Base-by-base conservation (phyloP, 2,113 vertebrate genomes). In the Tenebrosternarchus preto region DNA sequence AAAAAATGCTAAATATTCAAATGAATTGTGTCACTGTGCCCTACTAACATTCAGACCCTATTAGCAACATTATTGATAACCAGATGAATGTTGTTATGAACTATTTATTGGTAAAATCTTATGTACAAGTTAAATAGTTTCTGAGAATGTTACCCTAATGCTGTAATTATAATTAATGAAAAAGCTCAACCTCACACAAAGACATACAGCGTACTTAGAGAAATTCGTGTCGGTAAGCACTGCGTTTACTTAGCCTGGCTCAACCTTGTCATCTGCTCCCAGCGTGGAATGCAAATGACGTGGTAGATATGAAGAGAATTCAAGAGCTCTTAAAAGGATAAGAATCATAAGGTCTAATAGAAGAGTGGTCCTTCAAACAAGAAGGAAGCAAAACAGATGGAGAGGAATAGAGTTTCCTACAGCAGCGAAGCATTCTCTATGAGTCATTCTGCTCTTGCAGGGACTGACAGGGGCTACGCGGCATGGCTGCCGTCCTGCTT, bases 261-360 rank as follows among this genome's bases (percentile, higher is more conserved):
- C 33, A 22, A 4, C 50, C 76, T 43, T 31, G 27, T 59, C 31
- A 57, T 27, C 16, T 6, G 22, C 39, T 55, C 31, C 24, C 31
- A 25, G 5, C 67, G 31, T 55, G 27, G 22, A 78, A 69, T 59
- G 33, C 39, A 69, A 77, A 69, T 59, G 31, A 59, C 9, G 20
- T 27, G n/a, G 29, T 57, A 25, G n/a, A 68, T 29, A 77, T 39
- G n/a, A 69, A 69, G 43, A 31, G 29, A 33, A 78, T 7, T 33
- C 33, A 69, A 68, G 20, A 24, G 31, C 64, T 68, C 31, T 22
- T 50, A 61, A 25, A 27, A 61, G 24, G 16, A 22, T 11, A 55
- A 20, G 8, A 53, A 55, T 60, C 53, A 7, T 22, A 17, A 61
- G 17, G 36, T 63, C 6, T 74, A 17, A 75, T 46, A 9, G 4